These are phyloP conservation scores for Dione vanillae DNA, from an alignment of 2,888 invertebrate species.

Conservation along the genomic window DNA sequence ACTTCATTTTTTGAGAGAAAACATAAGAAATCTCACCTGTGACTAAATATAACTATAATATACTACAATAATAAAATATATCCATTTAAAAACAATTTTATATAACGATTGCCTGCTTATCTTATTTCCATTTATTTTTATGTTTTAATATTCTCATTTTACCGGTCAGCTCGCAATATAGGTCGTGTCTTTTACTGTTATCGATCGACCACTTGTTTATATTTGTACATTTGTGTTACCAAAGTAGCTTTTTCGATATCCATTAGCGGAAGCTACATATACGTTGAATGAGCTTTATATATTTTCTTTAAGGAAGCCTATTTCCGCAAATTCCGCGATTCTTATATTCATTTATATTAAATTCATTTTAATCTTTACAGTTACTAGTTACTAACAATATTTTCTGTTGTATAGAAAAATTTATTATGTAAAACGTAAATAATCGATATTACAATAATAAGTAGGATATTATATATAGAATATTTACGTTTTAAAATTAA, in stretches of 20 bases:
- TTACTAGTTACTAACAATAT: no score
- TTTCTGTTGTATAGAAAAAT: no score
- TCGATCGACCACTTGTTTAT: conserved; percentile 66
- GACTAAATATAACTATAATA: no score
- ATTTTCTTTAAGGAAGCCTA: not conserved
- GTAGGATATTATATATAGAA: no score
- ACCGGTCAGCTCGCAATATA: conserved; percentile 33
- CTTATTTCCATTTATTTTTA: not conserved
- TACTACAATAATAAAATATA: no score
- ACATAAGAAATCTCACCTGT: no score
- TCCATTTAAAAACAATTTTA: not conserved
- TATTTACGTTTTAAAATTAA: no score
- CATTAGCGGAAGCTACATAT: conserved; percentile 8
- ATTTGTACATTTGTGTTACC: conserved; percentile 30
- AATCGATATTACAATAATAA: no score
- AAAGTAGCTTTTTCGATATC: conserved; percentile 5
- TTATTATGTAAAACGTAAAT: no score
- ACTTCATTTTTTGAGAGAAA: no score
- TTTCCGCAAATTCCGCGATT: no score
- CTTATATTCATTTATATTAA: not conserved
- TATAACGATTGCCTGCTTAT: not conserved
- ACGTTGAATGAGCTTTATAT: not conserved
- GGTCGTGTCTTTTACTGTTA: conserved; percentile 61
- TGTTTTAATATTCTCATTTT: conserved; percentile 11
- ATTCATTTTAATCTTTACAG: no score